These are phyloP conservation scores for Ernsta delagoae DNA, from an alignment of 2,888 invertebrate genomes.

Conservation along the genomic window DNA sequence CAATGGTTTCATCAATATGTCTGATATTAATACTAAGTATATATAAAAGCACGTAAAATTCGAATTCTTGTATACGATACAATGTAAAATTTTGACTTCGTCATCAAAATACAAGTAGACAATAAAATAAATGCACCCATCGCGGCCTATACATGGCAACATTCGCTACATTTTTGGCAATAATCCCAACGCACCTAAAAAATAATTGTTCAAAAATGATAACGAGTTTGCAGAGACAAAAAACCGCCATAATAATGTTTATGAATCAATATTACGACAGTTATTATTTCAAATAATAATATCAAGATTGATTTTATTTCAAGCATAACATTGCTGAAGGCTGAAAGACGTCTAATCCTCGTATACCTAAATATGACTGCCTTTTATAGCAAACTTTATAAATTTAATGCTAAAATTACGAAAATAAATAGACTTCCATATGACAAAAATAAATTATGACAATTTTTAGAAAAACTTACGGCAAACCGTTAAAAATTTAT, in stretches of 20 bases:
- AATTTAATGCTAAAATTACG: slow-evolving; percentile 41
- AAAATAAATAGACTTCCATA: slow-evolving; percentile 57
- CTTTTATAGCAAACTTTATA: slow-evolving; percentile 14
- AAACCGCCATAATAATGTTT: background rate
- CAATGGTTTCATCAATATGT: slow-evolving; percentile 36
- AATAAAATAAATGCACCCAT: slow-evolving; percentile 36
- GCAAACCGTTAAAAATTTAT: slow-evolving; percentile 35
- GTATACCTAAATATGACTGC: slow-evolving; percentile 2
- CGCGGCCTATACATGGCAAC: slow-evolving; percentile 34
- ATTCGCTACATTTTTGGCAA: slow-evolving; percentile 33
- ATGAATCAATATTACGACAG: background rate
- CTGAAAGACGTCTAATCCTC: background rate
- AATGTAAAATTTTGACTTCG: slow-evolving; percentile 38
- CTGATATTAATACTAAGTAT: slow-evolving; percentile 33
- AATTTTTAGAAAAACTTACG: slow-evolving; percentile 32
- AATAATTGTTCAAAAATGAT: background rate
- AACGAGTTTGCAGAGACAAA: background rate
- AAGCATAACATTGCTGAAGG: background rate
- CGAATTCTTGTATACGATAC: slow-evolving; percentile 36
- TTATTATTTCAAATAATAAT: background rate
- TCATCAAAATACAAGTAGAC: slow-evolving; percentile 35
- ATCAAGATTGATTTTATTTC: background rate
- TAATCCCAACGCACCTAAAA: slow-evolving; percentile 13
- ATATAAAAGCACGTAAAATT: slow-evolving; percentile 37
- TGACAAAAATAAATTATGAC: slow-evolving; percentile 53